Conservation (phyloP, 2,113 vertebrate genomes). For the Salvelinus alpinus region DNA sequence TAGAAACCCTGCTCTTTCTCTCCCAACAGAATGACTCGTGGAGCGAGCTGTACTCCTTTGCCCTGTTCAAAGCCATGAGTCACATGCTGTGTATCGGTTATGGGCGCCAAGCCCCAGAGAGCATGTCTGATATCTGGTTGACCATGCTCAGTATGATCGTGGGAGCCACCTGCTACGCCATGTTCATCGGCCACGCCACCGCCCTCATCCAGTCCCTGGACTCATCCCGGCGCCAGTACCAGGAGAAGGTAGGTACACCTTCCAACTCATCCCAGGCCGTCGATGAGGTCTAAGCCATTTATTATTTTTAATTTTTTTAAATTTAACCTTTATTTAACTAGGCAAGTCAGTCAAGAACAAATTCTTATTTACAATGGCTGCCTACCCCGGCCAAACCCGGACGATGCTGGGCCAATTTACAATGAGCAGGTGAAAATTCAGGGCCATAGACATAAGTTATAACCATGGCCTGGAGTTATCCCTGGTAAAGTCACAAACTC, state of each 20-base stretch:
- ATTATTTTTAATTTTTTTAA: no score
- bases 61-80: slow-evolving; percentile 98
- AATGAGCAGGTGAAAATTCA: no score
- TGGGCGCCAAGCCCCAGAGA: slow-evolving; percentile 91
- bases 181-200: slow-evolving; percentile 92
- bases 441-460: no score
- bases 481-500: background rate
- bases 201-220: slow-evolving; percentile 93
- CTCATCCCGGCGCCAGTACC: slow-evolving; percentile 90
- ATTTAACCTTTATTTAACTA: no score
- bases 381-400: no score
- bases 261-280: no score
- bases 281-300: no score
- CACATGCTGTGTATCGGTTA: slow-evolving; percentile 99
- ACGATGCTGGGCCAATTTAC: no score
- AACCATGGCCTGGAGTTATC: background rate
- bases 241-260: slow-evolving; percentile 82
- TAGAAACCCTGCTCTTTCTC: background rate
- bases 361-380: no score
- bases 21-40: slow-evolving; percentile 88
- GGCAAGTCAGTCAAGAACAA: no score
- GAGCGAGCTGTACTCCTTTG: slow-evolving; percentile 96
- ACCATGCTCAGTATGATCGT: slow-evolving; percentile 99
- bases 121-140: slow-evolving; percentile 98
- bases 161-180: slow-evolving; percentile 94